Percentiles rank a stretch among this genome's conserved stretches.
Evolutionary conservation across 2,113 vertebrate genomes (phyloP).

Genomic region (Amphiprion ocellaris): DNA sequence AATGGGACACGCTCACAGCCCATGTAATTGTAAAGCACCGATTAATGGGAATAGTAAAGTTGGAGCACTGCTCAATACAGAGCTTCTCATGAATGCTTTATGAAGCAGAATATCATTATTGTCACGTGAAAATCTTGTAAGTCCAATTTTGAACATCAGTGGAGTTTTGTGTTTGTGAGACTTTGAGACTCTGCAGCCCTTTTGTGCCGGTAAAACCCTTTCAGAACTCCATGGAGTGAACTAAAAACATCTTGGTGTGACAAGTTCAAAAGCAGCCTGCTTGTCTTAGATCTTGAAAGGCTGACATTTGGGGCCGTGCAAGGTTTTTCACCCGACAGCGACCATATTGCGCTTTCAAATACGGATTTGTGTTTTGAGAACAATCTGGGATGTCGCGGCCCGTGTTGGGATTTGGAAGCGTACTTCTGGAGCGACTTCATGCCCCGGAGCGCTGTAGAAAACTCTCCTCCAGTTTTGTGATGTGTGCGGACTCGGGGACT

Average conservation of each 20-base stretch:
- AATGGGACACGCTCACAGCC: conserved; percentile 52
- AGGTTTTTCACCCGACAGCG: conserved; percentile 36
- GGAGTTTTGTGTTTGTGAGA: conserved; percentile 10
- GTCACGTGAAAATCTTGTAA: conserved; percentile 34
- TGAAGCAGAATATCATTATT: conserved; percentile 33
- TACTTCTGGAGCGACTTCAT: conserved; percentile 19
- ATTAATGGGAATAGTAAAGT: conserved; percentile 47
- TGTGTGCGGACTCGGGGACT: conserved; percentile 36
- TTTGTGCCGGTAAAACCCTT: conserved; percentile 8
- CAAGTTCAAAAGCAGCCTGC: conserved; percentile 29
- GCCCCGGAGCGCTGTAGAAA: conserved; percentile 31
- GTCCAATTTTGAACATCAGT: conserved; percentile 27
- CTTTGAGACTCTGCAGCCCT: not conserved
- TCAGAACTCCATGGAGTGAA: conserved; percentile 17
- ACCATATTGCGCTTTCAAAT: conserved; percentile 23
- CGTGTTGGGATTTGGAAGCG: conserved; percentile 43
- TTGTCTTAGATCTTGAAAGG: conserved; percentile 31
- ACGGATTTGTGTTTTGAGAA: conserved; percentile 35
- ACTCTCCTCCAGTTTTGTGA: conserved; percentile 21
- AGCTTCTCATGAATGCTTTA: conserved; percentile 54
- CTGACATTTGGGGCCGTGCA: conserved; percentile 30
- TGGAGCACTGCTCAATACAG: conserved; percentile 25
- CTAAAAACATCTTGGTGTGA: not conserved
- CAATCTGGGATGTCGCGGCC: conserved; percentile 30
- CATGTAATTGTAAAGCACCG: conserved; percentile 51